A percentile compares a stretch with the other conserved stretches of the same genome.
phyloP scores from a whole-genome alignment of 1,140 invertebrate species.

The Cyclargus thomasi region DNA sequence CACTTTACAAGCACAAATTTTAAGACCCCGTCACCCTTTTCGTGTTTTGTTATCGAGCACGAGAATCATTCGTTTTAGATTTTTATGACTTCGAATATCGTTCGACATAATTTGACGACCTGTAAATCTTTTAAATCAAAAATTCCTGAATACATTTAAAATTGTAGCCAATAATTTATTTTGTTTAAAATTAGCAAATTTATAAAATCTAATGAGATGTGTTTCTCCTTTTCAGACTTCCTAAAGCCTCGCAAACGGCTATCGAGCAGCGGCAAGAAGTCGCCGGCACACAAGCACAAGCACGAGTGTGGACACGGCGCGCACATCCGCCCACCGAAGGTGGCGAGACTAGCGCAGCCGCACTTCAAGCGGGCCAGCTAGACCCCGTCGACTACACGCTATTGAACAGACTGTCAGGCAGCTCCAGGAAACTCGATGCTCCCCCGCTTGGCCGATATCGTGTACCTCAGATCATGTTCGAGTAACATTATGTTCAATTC shows the following conservation, averaged over 20 bases:
- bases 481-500: conserved; percentile 35
- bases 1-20: conserved; percentile 40
- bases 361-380: conserved; percentile 64
- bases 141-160: not conserved
- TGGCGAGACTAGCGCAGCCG: conserved; percentile 53
- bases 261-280: conserved; percentile 58
- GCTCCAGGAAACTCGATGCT: not conserved
- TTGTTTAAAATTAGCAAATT: no score
- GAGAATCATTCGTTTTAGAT: not conserved
- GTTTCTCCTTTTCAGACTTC: conserved; percentile 60
- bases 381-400: conserved; percentile 25
- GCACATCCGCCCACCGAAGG: conserved; percentile 63
- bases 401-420: not conserved
- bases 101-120: not conserved
- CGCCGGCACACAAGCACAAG: conserved; percentile 56
- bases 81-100: conserved; percentile 23
- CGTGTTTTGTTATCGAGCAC: not conserved
- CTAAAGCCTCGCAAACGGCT: conserved; percentile 66
- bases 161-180: not conserved
- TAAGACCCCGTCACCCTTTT: conserved; percentile 6
- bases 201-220: not conserved
- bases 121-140: not conserved
- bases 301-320: conserved; percentile 57
- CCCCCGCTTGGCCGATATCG: not conserved
- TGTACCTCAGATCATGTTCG: conserved; percentile 32